A percentile compares a stretch with the other conserved stretches of the same genome.
Evolutionary conservation across 2,797 vertebrate genomes (phyloP).

Genomic region (Eurystomus glaucurus): DNA sequence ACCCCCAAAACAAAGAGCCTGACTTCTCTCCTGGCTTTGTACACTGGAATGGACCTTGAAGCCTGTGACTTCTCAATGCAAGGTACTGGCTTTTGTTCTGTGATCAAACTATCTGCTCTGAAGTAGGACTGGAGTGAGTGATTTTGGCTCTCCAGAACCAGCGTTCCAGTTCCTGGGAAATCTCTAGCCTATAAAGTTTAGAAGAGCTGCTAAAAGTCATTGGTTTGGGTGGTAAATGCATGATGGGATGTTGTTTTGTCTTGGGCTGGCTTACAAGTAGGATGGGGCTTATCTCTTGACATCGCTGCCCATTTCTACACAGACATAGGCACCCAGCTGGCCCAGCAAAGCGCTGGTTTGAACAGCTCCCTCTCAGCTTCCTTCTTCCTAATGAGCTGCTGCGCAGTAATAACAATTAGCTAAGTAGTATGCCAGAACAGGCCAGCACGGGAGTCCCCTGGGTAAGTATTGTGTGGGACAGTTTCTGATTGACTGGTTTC

Average conservation of each 20-base stretch:
- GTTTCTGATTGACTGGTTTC: slow-evolving; percentile 62
- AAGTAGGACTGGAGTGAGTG: background rate
- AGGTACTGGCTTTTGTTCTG: slow-evolving; percentile 76
- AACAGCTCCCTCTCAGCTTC: background rate
- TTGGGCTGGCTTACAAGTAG: background rate
- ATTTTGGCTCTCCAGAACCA: background rate
- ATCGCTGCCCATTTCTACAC: background rate
- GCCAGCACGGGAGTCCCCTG: background rate
- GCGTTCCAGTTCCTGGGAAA: background rate
- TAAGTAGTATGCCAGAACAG: background rate
- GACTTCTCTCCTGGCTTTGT: slow-evolving; percentile 50
- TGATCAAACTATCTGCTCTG: background rate
- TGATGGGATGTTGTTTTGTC: slow-evolving; percentile 3
- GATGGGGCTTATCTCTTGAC: background rate
- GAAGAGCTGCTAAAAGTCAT: background rate
- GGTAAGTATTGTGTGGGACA: slow-evolving; percentile 55
- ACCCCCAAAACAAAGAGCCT: slow-evolving; percentile 37
- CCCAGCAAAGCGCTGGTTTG: background rate
- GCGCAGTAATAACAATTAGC: background rate
- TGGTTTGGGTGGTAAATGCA: background rate
- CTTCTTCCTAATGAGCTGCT: background rate
- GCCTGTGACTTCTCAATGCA: slow-evolving; percentile 70
- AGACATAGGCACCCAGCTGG: background rate
- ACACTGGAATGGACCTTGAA: slow-evolving; percentile 82
- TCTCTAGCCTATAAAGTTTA: background rate